Evolutionary conservation across 2,113 vertebrate genomes (phyloP), one percentile per base, ranked within the genome.

Genomic region (Vicugna pacos): DNA sequence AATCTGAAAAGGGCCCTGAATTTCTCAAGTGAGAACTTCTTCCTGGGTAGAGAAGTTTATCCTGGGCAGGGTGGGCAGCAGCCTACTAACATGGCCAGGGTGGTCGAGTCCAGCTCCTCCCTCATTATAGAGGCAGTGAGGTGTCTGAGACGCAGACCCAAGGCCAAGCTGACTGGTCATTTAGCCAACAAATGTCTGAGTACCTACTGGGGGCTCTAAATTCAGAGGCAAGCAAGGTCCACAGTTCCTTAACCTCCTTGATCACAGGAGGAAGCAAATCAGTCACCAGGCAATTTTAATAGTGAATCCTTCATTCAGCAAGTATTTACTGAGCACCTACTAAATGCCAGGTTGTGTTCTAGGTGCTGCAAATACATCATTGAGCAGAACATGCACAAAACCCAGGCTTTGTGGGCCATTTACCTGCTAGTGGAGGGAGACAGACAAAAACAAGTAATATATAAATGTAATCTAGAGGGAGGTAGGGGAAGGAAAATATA

Each of bases 81-180:
- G 69, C 48, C 32, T 82, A 73, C 67, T 96, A 38, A 70, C 8
- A 35, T 70, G 77, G 46, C 38, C 16, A 60, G 3, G 15, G 17
- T 82, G 56, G 64, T 50, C 19, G 19, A 58, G 62, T 69, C 56
- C 22, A 91, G 52, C 50, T 95, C 50, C 7, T 80, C n/a, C 19
- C 46, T 95, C 30, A 52, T 56, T 54, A 38, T 8, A 80, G 80
- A 94, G 26, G n/a, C 35, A 86, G 32, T 35, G 81, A 81, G 9
- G 35, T 80, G 2, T 75, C 56, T 82, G 83, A 93, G 91, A 76
- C 26, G 38, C 54, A 93, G 91, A 76, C 26, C 48, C 54, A 93
- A 89, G 42, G 60, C 60, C 94, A 89, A 77, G 16, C 5, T 81
- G 86, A 88, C 38, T 54, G 58, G 52, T 60, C n/a, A 35, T 88